Evolutionary conservation across 2,797 vertebrate species (phyloP).

Genomic region (Crypturellus tataupa): DNA sequence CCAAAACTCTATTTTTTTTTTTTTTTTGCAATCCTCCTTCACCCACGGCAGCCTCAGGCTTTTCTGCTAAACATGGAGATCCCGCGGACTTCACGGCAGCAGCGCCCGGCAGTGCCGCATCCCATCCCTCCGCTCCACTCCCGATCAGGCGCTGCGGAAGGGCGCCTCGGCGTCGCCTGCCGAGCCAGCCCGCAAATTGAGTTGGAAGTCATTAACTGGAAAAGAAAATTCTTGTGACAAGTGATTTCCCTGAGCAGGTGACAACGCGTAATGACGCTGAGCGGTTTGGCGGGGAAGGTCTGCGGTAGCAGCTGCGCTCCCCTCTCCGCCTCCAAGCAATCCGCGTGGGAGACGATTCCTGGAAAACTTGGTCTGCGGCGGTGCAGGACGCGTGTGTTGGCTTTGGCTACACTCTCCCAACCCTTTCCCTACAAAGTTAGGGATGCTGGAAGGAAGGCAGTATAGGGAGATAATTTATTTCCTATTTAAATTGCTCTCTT

Average conservation of each 20-base stretch:
- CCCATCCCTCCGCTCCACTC: too few species aligned
- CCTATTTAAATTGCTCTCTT: neutral
- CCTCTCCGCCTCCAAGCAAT: slow-evolving; percentile 11
- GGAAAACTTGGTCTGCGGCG: neutral
- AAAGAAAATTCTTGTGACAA: slow-evolving; percentile 77
- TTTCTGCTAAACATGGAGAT: slow-evolving; percentile 4
- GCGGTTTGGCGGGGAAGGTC: slow-evolving; percentile 57
- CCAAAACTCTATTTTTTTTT: neutral
- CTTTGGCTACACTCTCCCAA: neutral
- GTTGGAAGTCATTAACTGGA: slow-evolving; percentile 76
- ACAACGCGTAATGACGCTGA: slow-evolving; percentile 58
- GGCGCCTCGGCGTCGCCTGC: slow-evolving; percentile 27
- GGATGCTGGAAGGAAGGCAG: neutral
- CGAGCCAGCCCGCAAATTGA: slow-evolving; percentile 62
- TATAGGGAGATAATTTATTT: neutral
- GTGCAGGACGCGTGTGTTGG: neutral
- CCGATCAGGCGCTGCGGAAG: neutral
- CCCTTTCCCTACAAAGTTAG: neutral
- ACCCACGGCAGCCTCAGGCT: neutral
- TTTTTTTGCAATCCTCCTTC: neutral
- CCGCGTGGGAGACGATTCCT: neutral
- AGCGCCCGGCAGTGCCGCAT: too few species aligned
- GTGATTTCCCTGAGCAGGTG: slow-evolving; percentile 77
- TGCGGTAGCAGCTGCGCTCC: slow-evolving; percentile 63
- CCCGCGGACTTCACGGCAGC: too few species aligned